phyloP scores from a whole-genome alignment of 2,888 invertebrate genomes.

The Nephrotoma appendiculata region DNA sequence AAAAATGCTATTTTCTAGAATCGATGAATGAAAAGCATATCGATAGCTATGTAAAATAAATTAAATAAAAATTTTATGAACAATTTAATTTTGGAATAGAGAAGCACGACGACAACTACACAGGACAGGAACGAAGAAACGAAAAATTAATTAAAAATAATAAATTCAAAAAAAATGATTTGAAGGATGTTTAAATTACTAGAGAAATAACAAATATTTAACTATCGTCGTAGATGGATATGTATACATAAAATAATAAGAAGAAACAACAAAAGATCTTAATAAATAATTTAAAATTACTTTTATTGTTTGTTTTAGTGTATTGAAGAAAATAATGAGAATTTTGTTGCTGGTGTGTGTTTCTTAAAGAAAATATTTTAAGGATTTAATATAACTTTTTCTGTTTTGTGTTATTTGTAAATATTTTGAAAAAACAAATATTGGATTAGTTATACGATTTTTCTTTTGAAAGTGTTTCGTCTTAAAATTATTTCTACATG shows the following conservation, averaged over 20 bases:
- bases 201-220: neutral
- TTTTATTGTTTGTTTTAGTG: neutral
- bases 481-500: neutral
- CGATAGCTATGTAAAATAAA: neutral
- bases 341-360: neutral
- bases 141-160: neutral
- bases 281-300: neutral
- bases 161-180: neutral
- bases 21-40: neutral
- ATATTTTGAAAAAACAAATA: neutral
- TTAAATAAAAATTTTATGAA: neutral
- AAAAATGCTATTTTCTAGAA: neutral
- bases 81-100: neutral
- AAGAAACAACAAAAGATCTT: neutral
- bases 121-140: neutral
- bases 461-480: neutral
- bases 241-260: neutral
- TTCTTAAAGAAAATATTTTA: neutral
- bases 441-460: neutral
- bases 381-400: neutral
- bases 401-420: neutral
- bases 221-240: neutral
- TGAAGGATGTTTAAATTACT: neutral
- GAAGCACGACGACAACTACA: neutral
- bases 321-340: neutral